Conservation (phyloP, 2,113 vertebrate genomes). For the Oreocharis arfaki region DNA sequence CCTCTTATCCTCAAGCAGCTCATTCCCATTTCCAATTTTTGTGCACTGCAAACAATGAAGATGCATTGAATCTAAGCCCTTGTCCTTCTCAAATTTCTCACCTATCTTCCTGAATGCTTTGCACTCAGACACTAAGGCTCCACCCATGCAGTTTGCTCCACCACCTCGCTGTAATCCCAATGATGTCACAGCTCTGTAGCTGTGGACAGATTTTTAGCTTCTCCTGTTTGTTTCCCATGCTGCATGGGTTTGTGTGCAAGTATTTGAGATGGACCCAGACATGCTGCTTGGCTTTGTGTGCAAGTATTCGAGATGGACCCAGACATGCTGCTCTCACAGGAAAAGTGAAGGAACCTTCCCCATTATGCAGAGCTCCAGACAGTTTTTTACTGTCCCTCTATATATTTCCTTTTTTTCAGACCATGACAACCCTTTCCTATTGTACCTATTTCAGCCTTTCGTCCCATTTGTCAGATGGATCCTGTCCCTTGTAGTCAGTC, state of each 20-base stretch:
- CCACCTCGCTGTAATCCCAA: background rate
- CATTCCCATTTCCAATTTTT: background rate
- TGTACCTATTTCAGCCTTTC: background rate
- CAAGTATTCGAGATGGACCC: no score
- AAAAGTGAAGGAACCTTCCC: background rate
- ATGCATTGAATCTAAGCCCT: rapidly evolving
- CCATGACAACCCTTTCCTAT: background rate
- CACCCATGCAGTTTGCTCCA: background rate
- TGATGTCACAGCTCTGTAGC: background rate
- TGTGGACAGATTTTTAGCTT: background rate
- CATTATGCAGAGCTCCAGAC: background rate
- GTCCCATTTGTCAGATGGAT: background rate
- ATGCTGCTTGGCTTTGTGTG: no score
- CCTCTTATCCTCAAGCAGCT: background rate
- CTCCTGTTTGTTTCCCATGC: background rate
- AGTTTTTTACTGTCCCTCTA: background rate
- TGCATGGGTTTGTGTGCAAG: background rate
- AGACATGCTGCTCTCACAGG: background rate
- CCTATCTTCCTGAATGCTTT: background rate
- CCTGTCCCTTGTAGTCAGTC: background rate
- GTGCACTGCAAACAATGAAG: background rate
- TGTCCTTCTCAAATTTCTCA: background rate
- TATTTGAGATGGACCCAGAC: background rate
- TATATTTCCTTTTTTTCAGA: background rate
- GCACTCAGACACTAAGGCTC: background rate